These are phyloP conservation scores for Drosophila takahashii DNA, from an alignment of 1,140 invertebrate species.

Conservation along the genomic window DNA sequence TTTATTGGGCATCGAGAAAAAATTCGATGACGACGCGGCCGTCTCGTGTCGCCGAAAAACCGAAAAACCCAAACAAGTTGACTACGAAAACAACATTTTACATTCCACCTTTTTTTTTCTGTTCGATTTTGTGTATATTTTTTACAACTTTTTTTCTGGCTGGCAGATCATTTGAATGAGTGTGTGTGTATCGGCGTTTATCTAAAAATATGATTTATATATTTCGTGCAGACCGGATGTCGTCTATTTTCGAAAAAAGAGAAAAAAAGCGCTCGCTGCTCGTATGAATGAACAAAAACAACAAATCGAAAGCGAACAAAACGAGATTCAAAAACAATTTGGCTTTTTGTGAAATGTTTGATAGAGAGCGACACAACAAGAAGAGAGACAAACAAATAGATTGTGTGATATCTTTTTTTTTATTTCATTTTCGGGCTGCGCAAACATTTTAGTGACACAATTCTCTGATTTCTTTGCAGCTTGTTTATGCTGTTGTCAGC, in stretches of 20 bases:
- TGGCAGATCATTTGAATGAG: conserved; percentile 11
- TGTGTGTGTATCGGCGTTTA: conserved; percentile 65
- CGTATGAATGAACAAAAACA: conserved; percentile 55
- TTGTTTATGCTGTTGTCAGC: conserved; percentile 67
- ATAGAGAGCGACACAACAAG: conserved; percentile 21
- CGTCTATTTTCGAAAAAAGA: conserved; percentile 78
- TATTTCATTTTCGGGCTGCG: conserved; percentile 10
- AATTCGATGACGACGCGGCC: conserved; percentile 50
- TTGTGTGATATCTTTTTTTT: conserved; percentile 37
- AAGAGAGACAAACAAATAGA: conserved; percentile 34
- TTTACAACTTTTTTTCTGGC: conserved; percentile 37
- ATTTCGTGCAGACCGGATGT: conserved; percentile 80
- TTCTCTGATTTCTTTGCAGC: conserved; percentile 47
- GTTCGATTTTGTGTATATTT: conserved; percentile 45
- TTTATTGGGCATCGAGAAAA: conserved; percentile 40
- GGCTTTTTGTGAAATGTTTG: conserved; percentile 58
- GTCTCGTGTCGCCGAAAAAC: conserved; percentile 33
- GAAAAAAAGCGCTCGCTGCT: background rate
- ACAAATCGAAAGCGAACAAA: conserved; percentile 44
- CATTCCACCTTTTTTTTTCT: conserved; percentile 21
- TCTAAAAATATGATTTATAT: conserved; percentile 84
- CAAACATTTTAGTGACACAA: conserved; percentile 64
- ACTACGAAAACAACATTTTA: conserved; percentile 56
- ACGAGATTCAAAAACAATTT: conserved; percentile 53
- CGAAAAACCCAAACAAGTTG: conserved; percentile 45